Evolutionary conservation across 2,113 vertebrate species (phyloP).

Genomic region (Pelecanus crispus): DNA sequence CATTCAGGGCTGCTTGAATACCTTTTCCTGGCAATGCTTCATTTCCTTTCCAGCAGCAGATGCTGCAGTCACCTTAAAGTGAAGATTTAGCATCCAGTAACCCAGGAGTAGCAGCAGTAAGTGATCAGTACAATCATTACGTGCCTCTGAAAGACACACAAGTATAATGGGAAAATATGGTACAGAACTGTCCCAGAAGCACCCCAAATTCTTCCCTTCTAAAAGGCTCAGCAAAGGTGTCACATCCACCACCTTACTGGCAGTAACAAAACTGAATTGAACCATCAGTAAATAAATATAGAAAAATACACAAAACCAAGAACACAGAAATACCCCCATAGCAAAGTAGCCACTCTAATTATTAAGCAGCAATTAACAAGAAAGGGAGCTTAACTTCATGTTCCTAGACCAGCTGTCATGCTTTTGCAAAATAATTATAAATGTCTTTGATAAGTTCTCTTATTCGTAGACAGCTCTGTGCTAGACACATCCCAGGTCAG

Average conservation of each 20-base stretch:
- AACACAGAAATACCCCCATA: not conserved
- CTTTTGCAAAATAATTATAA: not conserved
- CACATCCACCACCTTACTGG: not conserved
- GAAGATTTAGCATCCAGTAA: not conserved
- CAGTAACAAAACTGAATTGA: not conserved
- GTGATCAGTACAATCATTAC: not conserved
- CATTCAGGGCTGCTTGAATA: not conserved
- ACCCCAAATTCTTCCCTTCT: not conserved
- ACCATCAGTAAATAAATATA: not conserved
- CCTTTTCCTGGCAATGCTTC: not conserved
- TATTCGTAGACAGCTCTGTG: slow-evolving; percentile 66
- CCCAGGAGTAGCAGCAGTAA: not conserved
- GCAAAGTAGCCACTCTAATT: not conserved
- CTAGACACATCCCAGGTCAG: slow-evolving; percentile 71
- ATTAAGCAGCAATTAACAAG: not conserved
- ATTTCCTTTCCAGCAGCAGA: not conserved
- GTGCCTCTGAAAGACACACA: not conserved
- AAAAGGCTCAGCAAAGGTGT: not conserved
- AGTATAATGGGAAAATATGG: not conserved
- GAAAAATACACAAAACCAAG: not conserved
- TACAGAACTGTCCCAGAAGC: not conserved
- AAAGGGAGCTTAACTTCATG: not conserved
- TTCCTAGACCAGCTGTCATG: not conserved
- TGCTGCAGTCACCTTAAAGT: not conserved
- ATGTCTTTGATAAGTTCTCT: not conserved